Evolutionary conservation across 2,888 invertebrate genomes (phyloP).

Genomic region (Acronicta psi): DNA sequence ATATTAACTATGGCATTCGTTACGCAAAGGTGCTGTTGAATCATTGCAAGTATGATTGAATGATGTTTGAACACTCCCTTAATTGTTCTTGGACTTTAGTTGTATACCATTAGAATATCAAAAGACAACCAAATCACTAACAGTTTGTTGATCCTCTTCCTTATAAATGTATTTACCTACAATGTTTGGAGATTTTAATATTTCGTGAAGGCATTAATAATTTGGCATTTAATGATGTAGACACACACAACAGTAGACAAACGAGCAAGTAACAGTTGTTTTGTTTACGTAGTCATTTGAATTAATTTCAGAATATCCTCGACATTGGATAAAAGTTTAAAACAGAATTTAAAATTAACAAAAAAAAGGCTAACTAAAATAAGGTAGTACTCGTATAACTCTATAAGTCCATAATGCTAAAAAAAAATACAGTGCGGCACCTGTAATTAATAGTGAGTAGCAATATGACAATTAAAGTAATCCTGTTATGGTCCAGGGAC

Average conservation of each 20-base stretch:
- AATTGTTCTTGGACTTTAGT: constrained; percentile 32
- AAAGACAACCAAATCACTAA: constrained; percentile 7
- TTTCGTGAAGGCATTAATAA: constrained; percentile 3
- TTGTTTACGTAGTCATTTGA: too few species aligned
- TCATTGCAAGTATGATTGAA: constrained; percentile 61
- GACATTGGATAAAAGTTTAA: neutral
- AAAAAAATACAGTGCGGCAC: neutral
- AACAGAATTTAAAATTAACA: neutral
- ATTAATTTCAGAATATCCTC: too few species aligned
- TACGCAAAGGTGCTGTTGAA: constrained; percentile 65
- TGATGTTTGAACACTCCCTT: constrained; percentile 47
- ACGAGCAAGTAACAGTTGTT: constrained; percentile 2
- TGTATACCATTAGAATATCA: constrained; percentile 11
- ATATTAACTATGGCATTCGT: constrained; percentile 69
- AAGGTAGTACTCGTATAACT: neutral
- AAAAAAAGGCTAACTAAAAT: neutral
- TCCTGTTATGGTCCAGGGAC: constrained; percentile 28
- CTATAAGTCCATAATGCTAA: constrained; percentile 7
- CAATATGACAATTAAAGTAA: constrained; percentile 29
- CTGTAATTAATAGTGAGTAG: constrained; percentile 8
- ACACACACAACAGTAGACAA: neutral
- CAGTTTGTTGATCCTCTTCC: constrained; percentile 6
- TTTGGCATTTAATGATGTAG: neutral
- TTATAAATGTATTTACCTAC: constrained; percentile 12
- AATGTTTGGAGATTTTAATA: constrained; percentile 3